Conservation (phyloP, 1,140 invertebrate genomes). For the Scaptomyza pallida region DNA sequence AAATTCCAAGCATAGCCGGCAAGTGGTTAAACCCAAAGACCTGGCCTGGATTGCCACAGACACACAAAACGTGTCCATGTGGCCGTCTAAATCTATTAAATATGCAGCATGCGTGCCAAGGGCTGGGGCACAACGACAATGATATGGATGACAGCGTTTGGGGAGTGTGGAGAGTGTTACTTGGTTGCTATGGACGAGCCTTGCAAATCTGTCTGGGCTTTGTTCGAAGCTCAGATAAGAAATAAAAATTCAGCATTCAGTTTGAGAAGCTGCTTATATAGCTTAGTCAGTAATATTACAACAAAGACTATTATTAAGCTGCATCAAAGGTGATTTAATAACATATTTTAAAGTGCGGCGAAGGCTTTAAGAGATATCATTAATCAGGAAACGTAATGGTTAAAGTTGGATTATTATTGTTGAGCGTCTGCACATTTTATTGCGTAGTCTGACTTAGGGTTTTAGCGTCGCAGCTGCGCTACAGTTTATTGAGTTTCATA, state of each 20-base stretch:
- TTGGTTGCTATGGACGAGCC: slow-evolving; percentile 10
- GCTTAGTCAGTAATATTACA: background rate
- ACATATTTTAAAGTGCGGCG: background rate
- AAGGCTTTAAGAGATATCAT: background rate
- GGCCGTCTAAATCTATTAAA: slow-evolving; percentile 69
- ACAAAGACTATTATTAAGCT: background rate
- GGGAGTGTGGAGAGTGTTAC: background rate
- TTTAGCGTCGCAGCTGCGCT: slow-evolving; percentile 45
- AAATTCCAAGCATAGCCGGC: slow-evolving; percentile 70
- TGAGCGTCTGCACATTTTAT: background rate
- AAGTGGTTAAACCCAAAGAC: slow-evolving; percentile 34
- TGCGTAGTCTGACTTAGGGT: slow-evolving; percentile 1
- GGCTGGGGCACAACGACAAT: slow-evolving; percentile 23
- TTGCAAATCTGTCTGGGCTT: slow-evolving; percentile 25
- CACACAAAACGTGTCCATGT: slow-evolving; percentile 31
- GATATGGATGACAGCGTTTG: slow-evolving; percentile 11
- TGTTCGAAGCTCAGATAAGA: background rate
- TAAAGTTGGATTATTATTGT: background rate
- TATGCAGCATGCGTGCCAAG: slow-evolving; percentile 70
- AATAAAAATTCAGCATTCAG: slow-evolving; percentile 12
- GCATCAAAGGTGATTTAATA: background rate
- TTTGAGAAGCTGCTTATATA: slow-evolving; percentile 14
- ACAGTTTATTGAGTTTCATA: slow-evolving; percentile 65
- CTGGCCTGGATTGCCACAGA: slow-evolving; percentile 21
- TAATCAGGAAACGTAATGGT: background rate